A percentile compares a stretch with the other conserved stretches of the same genome.
Conservation (phyloP, 2,888 invertebrate species). For the Cactoblastis cactorum region DNA sequence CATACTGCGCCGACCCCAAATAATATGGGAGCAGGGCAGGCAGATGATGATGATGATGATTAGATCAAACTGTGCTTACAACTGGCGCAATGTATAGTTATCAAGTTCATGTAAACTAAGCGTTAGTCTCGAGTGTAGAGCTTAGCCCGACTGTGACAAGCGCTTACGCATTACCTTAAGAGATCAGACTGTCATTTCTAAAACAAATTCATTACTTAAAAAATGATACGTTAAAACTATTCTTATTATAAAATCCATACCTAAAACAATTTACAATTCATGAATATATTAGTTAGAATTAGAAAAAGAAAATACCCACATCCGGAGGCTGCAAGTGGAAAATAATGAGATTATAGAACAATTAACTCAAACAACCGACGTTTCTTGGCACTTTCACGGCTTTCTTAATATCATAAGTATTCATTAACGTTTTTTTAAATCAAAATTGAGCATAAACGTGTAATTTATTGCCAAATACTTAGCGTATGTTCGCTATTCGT, state of each 20-base stretch:
- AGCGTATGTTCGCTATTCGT: too few species aligned
- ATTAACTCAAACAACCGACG: too few species aligned
- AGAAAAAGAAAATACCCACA: slow-evolving; percentile 30
- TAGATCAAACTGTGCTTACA: background rate
- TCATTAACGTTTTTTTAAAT: background rate
- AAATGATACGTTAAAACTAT: slow-evolving; percentile 71
- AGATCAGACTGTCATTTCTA: slow-evolving; percentile 76
- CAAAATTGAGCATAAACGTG: background rate
- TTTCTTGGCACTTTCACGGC: too few species aligned
- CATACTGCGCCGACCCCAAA: too few species aligned
- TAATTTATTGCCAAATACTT: background rate
- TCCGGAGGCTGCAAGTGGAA: slow-evolving; percentile 28
- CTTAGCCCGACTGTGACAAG: slow-evolving; percentile 37
- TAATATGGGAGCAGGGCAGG: too few species aligned
- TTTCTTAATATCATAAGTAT: too few species aligned
- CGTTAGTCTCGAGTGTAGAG: slow-evolving; percentile 3
- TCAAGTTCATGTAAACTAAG: slow-evolving; percentile 2
- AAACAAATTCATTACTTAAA: slow-evolving; percentile 69
- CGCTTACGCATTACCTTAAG: slow-evolving; percentile 63
- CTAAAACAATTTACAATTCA: slow-evolving; percentile 72
- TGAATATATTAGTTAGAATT: slow-evolving; percentile 48
- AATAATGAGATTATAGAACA: background rate
- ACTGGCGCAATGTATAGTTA: background rate
- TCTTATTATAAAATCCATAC: slow-evolving; percentile 67
- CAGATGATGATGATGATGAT: too few species aligned